phyloP scores from a whole-genome alignment of 2,797 vertebrate genomes.

The Cottoperca gobio region DNA sequence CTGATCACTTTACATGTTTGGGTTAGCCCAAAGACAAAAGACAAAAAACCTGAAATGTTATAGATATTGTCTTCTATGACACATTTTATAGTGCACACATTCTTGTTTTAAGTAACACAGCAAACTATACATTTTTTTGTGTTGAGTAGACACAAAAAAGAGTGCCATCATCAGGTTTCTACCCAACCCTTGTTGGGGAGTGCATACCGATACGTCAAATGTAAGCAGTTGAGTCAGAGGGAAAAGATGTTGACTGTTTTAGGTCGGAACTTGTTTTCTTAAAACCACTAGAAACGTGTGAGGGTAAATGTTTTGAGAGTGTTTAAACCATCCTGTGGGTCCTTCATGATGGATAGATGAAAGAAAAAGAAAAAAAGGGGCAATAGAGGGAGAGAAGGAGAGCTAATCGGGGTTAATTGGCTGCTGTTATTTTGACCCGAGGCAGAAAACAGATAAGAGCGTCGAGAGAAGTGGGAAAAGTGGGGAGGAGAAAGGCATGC shows the following conservation, averaged over 20 bases:
- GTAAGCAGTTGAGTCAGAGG: constrained; percentile 58
- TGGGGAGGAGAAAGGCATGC: constrained; percentile 35
- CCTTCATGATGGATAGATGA: constrained; percentile 52
- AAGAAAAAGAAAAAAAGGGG: constrained; percentile 52
- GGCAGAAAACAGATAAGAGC: constrained; percentile 76
- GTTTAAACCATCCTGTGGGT: constrained; percentile 58
- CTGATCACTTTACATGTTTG: constrained; percentile 1
- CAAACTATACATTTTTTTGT: constrained; percentile 26
- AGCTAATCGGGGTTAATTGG: constrained; percentile 86
- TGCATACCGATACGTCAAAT: constrained; percentile 34
- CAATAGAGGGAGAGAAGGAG: constrained; percentile 50
- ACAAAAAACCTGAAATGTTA: background rate
- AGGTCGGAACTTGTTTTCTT: constrained; percentile 50
- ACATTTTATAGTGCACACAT: background rate
- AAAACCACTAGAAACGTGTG: constrained; percentile 21
- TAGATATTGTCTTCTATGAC: background rate
- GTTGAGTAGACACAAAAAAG: constrained; percentile 13
- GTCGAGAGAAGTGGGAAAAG: constrained; percentile 31
- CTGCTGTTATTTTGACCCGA: constrained; percentile 81
- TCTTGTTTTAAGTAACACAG: constrained; percentile 1
- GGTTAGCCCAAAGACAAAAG: background rate
- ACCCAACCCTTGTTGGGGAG: constrained; percentile 49
- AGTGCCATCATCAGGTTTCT: constrained; percentile 37
- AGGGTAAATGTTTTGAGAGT: constrained; percentile 56
- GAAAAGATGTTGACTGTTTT: constrained; percentile 63